These are phyloP conservation scores for Anneissia japonica DNA, from an alignment of 35 echinoderm and acorn worm species.

Conservation along the genomic window DNA sequence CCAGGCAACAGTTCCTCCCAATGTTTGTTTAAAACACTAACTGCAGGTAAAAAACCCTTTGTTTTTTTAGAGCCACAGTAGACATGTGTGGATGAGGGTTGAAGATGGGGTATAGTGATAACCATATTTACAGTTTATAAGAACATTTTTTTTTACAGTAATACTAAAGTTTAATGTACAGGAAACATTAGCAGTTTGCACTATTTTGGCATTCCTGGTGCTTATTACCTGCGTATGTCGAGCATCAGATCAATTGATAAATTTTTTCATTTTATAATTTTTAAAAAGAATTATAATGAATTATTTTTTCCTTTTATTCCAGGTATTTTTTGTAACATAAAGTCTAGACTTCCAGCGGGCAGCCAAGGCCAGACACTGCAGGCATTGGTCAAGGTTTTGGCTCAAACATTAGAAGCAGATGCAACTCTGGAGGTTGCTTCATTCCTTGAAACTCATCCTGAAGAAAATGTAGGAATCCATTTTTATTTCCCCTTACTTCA, in stretches of 20 bases:
- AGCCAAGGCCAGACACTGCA: constrained; percentile 74
- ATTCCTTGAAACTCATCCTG: constrained; percentile 49
- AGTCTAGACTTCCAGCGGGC: constrained; percentile 42
- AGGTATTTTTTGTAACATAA: constrained; percentile 84
- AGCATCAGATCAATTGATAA: no score
- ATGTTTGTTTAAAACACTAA: constrained; percentile 37
- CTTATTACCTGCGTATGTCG: no score
- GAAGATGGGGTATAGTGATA: no score
- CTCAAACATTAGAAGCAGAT: constrained; percentile 43
- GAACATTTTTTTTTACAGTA: no score
- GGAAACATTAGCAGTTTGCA: no score
- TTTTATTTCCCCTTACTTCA: not conserved
- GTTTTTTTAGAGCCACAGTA: no score
- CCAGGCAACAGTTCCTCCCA: constrained; percentile 39
- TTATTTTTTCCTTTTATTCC: not conserved
- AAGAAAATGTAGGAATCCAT: constrained; percentile 65
- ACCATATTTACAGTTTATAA: no score
- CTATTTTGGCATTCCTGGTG: no score
- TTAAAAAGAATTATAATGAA: not conserved
- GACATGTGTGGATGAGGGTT: no score
- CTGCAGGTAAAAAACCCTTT: constrained; percentile 50
- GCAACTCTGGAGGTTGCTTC: constrained; percentile 12
- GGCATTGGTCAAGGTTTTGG: constrained; percentile 76
- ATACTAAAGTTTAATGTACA: no score
- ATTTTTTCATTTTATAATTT: no score